Conservation (phyloP, 2,113 vertebrate genomes). For the Chionomys nivalis region DNA sequence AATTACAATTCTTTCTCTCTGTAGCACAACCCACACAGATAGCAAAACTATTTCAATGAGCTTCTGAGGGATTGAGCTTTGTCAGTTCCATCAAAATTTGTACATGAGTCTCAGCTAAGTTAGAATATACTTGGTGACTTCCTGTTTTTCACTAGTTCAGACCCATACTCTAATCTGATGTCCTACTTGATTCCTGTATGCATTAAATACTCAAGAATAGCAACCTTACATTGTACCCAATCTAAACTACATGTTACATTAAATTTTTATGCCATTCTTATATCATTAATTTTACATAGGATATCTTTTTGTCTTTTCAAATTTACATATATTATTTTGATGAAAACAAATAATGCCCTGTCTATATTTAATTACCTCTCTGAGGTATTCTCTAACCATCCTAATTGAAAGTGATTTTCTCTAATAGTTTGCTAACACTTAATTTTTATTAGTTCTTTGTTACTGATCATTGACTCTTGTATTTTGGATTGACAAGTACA, state of each 20-base stretch:
- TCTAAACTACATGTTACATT: neutral
- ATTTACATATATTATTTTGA: conserved; percentile 32
- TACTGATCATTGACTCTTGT: neutral
- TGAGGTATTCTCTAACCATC: neutral
- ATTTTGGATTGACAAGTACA: conserved; percentile 30
- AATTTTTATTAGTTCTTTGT: conserved; percentile 29
- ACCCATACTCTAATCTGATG: conserved; percentile 3
- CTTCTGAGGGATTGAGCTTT: neutral
- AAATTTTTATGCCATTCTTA: neutral
- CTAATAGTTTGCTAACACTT: conserved; percentile 35
- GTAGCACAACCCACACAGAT: neutral
- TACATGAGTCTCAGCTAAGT: neutral
- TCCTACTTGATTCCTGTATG: neutral
- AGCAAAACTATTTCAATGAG: neutral
- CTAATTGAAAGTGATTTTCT: conserved; percentile 27
- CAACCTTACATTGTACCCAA: neutral
- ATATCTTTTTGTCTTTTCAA: conserved; percentile 1
- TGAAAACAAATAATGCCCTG: conserved; percentile 19
- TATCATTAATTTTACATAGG: conserved; percentile 11
- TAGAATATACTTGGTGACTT: conserved; percentile 30
- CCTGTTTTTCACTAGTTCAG: neutral
- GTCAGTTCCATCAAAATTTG: neutral
- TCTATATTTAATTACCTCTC: conserved; percentile 2
- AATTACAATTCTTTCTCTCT: neutral
- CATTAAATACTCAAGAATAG: neutral